These are phyloP conservation scores for Astreopora myriophthalma DNA, from an alignment of 64 coral and sea anemone species.

Conservation along the genomic window DNA sequence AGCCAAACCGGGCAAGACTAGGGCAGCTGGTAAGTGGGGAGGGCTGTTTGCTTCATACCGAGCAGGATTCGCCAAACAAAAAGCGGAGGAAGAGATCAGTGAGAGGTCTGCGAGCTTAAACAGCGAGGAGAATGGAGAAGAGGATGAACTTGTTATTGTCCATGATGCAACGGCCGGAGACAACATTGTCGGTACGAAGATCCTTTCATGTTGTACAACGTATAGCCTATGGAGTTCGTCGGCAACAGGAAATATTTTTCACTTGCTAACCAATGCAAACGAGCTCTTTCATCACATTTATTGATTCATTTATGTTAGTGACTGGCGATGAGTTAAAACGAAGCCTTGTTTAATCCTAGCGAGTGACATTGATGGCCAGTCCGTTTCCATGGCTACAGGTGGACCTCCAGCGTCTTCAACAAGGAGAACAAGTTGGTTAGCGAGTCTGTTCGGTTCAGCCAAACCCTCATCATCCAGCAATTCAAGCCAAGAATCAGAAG, in stretches of 20 bases:
- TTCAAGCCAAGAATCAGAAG: conserved; percentile 15
- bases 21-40: background rate
- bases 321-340: background rate
- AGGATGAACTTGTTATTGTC: conserved; percentile 63
- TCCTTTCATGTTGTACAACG: too few relatives aligned
- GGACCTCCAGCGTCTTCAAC: background rate
- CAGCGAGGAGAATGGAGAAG: conserved; percentile 29
- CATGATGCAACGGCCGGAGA: conserved; percentile 2
- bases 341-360: background rate
- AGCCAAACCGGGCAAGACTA: conserved; percentile 52
- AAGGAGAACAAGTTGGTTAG: conserved; percentile 62
- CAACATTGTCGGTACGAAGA: background rate
- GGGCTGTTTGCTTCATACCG: conserved; percentile 4
- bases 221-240: too few relatives aligned
- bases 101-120: conserved; percentile 22
- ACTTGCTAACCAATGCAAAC: too few relatives aligned
- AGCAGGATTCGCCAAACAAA: conserved; percentile 41
- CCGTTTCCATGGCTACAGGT: background rate
- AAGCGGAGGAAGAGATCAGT: conserved; percentile 17
- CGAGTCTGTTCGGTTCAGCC: conserved; percentile 55
- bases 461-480: background rate
- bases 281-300: too few relatives aligned
- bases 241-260: too few relatives aligned
- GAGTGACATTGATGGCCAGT: background rate
- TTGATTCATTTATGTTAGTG: background rate